Base-by-base conservation (phyloP, 35 echinoderm and acorn worm genomes). In the Stichopus chloronotus region DNA sequence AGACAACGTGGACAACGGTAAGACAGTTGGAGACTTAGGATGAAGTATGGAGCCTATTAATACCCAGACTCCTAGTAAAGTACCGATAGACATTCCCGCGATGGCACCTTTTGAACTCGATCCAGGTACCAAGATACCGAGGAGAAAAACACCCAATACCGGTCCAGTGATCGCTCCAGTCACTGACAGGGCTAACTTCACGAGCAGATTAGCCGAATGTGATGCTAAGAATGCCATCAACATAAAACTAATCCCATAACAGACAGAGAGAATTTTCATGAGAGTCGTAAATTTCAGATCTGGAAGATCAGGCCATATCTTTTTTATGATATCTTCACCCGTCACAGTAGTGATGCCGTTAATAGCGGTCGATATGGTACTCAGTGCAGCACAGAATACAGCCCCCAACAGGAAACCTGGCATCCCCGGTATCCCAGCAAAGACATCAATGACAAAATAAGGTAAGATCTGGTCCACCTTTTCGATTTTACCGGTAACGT, bases 381-480 rank as follows among this genome's bases (percentile, higher is more conserved):
- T 89, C 0, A 89, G 52, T 5, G 87, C 30, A 19, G 87, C 87
- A 53, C 55, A 21, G 43, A 89, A 2, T 11, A 85, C 55, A 6
- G 82, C 12, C 4, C 55, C 25, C 30, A 89, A 7, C 60, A 89
- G 52, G 71, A 89, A 19, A 22, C 87, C 87, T 5, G 87, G 57
- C 16, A 89, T 21, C 57, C 87, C 87, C 65, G 87, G 87, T 9
- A 89, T 21, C 6, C 61, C 12, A 7, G 30, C 65, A 71, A 89
- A 89, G 22, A 71, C 87, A 71, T 89, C 87, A 11, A 89, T 13
- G 7, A 89, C 65, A 43, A 89, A 89, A 43, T 52, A 89, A 22
- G 87, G 87, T 25, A 89, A 43, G 65, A 89, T 65, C 43, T 89
- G 87, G 52, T 89, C 87, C 5, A 23, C 5, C 87, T 74, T 65